Base-by-base conservation (phyloP, 2,888 invertebrate genomes). In the Diploptera punctata region DNA sequence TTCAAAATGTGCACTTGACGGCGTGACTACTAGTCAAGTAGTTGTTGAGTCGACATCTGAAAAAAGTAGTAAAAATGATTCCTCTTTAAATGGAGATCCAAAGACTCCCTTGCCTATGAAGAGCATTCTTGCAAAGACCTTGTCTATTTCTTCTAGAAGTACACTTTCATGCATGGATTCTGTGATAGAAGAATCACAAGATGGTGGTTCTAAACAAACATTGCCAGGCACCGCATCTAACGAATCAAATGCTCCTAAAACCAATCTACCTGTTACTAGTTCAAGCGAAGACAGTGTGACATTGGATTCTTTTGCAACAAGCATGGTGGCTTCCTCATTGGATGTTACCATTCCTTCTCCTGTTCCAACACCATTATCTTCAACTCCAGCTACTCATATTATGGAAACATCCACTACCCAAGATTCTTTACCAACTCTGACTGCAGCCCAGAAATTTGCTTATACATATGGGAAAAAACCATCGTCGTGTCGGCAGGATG, bases 211-310 rank as follows among this genome's bases (percentile, higher is more conserved):
- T 4, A 68, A 68, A 13, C 33, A 57, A 54, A 16, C 31, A 24
- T n/a, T 33, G 10, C 38, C 19, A 26, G 57, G 18, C 13, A 2
- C 68, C 3, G 16, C 43, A 10, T 19, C 54, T 26, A 57, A 52
- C 43, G 44, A 38, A 43, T 54, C 19, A 24, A 68, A 43, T n/a
- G n/a, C 57, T 54, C 24, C 68, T 7, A 68, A 68, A 68, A 26
- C 82, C 57, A 81, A 82, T 72, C 75, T 77, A 1, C 81, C 81
- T 2, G 77, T 79, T 0, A 79, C 78, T 0, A 82, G 81, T 67
- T 82, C 81, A 0, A 81, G 80, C 0, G 83, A 83, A 75, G 83
- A 82, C 65, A 81, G 81, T 71, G 68, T 81, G 3, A 81, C 80
- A 0, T 54, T 82, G 4, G 78, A 70, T 43, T 26, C 65, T 16